Evolutionary conservation across 2,113 vertebrate genomes (phyloP), one percentile per base, ranked within the genome.

Genomic region (Upupa epops): DNA sequence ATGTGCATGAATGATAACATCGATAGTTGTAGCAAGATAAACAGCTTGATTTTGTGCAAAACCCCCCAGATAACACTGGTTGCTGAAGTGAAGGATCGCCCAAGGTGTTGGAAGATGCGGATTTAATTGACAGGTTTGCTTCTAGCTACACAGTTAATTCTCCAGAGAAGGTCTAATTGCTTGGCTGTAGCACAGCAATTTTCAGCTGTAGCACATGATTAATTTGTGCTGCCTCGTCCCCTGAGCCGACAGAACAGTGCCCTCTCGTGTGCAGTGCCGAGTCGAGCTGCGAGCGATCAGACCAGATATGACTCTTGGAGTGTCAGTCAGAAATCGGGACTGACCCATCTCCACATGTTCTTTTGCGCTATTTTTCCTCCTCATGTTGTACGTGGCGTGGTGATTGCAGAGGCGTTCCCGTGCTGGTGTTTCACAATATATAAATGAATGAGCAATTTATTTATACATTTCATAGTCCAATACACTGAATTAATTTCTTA

Each of bases 171-270:
- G 54, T 55, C 55, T 24, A 36, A 58, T 49, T 37, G 55, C 36
- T 17, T 10, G 76, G 86, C 52, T 1, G 10, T 17, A 11, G 51
- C 36, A 1, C 78, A 40, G 60, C 45, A 32, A 8, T 26, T 31
- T 55, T 31, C 24, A 19, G 34, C 59, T 80, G 88, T 55, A 32
- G 79, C 28, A 1, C 32, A 3, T 13, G 65, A 17, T 25, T 20
- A 26, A 37, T 22, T 3, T 13, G 36, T 32, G 58, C 24, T 37
- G 34, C 25, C 11, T 8, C 8, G 36, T 52, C 42, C 54, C 17
- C 49, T 64, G 90, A 32, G 65, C 89, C 88, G 63, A 83, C 64
- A 18, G 84, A 71, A 92, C 65, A 92, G 80, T 95, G 94, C 92
- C 93, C 94, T 95, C 91, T 83, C 10, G 84, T 66, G 93, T 85